These are phyloP conservation scores for Nesidiocoris tenuis DNA, from an alignment of 2,888 invertebrate species.

Conservation along the genomic window DNA sequence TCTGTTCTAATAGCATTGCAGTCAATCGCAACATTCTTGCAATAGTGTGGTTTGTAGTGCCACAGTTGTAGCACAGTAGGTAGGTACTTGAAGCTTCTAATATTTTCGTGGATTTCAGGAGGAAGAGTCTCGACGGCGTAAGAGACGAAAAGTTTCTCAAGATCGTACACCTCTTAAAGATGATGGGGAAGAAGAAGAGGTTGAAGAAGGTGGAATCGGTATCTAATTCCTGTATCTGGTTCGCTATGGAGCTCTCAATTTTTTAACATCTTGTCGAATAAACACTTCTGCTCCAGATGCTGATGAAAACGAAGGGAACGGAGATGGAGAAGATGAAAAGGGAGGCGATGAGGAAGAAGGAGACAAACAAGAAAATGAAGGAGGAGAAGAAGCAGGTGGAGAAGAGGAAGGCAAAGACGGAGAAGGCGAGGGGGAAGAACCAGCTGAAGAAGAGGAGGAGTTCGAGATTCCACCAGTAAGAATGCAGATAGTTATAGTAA, in stretches of 20 bases:
- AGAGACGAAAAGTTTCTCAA: neutral
- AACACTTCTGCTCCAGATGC: no score
- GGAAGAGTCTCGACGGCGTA: neutral
- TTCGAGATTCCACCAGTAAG: constrained; percentile 30
- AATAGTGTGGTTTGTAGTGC: no score
- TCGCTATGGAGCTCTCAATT: no score
- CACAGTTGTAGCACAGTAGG: no score
- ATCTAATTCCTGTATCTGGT: no score
- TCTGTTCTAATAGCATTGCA: no score
- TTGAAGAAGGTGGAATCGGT: no score
- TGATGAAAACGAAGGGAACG: neutral
- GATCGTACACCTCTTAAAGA: neutral
- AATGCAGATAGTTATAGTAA: neutral
- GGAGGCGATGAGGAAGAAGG: constrained; percentile 10
- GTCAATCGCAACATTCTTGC: no score
- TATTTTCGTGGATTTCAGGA: no score
- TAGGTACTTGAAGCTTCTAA: no score
- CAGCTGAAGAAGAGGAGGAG: constrained; percentile 30
- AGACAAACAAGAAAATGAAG: neutral
- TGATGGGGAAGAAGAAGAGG: constrained; percentile 15
- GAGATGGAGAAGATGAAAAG: neutral
- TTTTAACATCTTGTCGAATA: no score
- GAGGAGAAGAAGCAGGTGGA: constrained; percentile 17
- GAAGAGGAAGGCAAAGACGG: constrained; percentile 5
- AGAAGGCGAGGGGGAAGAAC: constrained; percentile 1